Percentiles rank a stretch among this genome's conserved stretches.
Evolutionary conservation across 2,113 vertebrate genomes (phyloP).

Genomic region (Brachirus orientalis): DNA sequence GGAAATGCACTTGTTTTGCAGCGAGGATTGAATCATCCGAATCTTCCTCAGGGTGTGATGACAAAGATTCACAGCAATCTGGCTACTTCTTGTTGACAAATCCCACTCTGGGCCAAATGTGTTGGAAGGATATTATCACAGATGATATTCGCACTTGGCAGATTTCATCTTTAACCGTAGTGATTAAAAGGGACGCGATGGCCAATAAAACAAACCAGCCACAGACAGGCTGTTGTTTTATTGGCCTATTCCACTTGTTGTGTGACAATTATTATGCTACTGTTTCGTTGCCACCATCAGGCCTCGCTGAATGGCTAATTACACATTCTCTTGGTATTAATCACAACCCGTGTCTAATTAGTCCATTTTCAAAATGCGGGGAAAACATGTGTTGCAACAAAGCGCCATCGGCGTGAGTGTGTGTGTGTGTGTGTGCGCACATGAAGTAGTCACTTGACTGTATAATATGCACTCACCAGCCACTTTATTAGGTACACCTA

Average conservation of each 20-base stretch:
- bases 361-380: slow-evolving; percentile 1
- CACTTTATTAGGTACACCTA: too few species aligned
- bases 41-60: background rate
- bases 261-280: slow-evolving; percentile 13
- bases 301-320: slow-evolving; percentile 16
- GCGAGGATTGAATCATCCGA: background rate
- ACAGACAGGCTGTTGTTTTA: slow-evolving; percentile 36
- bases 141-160: slow-evolving; percentile 24
- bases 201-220: slow-evolving; percentile 17
- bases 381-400: slow-evolving; percentile 13
- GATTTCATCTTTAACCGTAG: slow-evolving; percentile 4
- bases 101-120: background rate
- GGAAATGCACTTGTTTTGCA: slow-evolving; percentile 1
- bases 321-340: slow-evolving; percentile 28
- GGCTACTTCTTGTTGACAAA: background rate
- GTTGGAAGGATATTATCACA: slow-evolving; percentile 10
- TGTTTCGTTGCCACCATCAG: slow-evolving; percentile 35
- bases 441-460: too few species aligned
- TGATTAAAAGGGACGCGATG: slow-evolving; percentile 19
- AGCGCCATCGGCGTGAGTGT: background rate
- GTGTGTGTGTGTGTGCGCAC: too few species aligned
- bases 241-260: slow-evolving; percentile 19
- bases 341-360: slow-evolving; percentile 21
- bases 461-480: too few species aligned
- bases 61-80: slow-evolving; percentile 15